Evolutionary conservation across 2,797 vertebrate genomes (phyloP), one percentile per base, ranked within the genome.

Genomic region (Toxotes lorentzi): DNA sequence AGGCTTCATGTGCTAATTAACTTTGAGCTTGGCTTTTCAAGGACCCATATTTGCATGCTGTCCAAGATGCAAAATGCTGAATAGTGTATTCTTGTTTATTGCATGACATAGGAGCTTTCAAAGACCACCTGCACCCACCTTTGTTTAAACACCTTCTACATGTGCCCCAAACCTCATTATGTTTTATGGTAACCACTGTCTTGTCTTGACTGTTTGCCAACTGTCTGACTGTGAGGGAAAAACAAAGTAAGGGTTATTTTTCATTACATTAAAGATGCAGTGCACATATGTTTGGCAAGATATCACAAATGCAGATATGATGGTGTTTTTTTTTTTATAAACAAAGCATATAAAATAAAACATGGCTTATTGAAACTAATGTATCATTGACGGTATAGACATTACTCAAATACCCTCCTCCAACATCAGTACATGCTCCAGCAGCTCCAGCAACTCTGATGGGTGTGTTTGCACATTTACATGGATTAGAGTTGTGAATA

Each of bases 141-240:
- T 24, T 54, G 50, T 7, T 27, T 27, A 54, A 21, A 11, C 47
- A 59, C 53, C 23, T 23, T 9, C 11, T 24, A 63, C 27, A 59
- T 7, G 50, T 21, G 24, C 24, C 45, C 14, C 59, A 43, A 32
- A 12, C 27, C 27, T 59, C 38, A 35, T 56, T 56, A 23, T 51
- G 23, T 41, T 34, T 69, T 24, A 50, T 8, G 6, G 50, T 4
- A 41, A 47, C 19, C 9, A n/a, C 5, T n/a, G 0, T 58, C 50
- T 21, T 66, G 45, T 10, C 54, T 13, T 71, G 62, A 53, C 35
- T 48, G 34, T 74, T 66, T 67, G 10, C 56, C 50, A 66, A 23
- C 56, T 56, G n/a, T 48, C 16, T 41, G 21, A 7, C 47, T 58
- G 19, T 56, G 19, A 32, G 2, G 16, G 23, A 30, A 30, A 30